Conservation (phyloP, 2,797 vertebrate species). For the Poecile montanus region DNA sequence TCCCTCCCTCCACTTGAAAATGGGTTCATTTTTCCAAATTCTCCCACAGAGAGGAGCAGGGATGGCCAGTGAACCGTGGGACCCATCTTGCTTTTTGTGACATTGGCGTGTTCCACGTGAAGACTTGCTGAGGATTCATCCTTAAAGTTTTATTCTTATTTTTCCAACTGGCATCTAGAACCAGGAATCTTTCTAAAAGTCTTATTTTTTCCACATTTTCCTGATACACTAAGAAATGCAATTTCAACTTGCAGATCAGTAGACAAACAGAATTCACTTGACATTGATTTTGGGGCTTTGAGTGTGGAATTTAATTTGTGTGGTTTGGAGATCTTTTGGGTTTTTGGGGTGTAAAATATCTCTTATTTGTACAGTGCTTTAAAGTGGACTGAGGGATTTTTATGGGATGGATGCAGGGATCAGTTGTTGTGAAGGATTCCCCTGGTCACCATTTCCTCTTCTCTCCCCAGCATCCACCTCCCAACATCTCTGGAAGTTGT, state of each 20-base stretch:
- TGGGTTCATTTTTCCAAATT: neutral
- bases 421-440: neutral
- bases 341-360: neutral
- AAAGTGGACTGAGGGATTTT: neutral
- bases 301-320: neutral
- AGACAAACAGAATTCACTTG: neutral
- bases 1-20: neutral
- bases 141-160: neutral
- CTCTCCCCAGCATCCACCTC: neutral
- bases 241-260: neutral
- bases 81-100: neutral
- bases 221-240: neutral
- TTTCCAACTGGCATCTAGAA: neutral
- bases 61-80: neutral
- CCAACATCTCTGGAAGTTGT: neutral
- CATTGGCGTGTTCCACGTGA: rapidly evolving
- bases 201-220: neutral
- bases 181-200: neutral
- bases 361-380: neutral
- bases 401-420: neutral
- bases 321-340: neutral
- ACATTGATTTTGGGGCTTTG: neutral
- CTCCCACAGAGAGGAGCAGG: neutral
- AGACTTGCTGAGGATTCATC: neutral
- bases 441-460: neutral